Evolutionary conservation across 1,140 invertebrate species (phyloP), one percentile per base, ranked within the genome.

Genomic region (Vanessa atalanta): DNA sequence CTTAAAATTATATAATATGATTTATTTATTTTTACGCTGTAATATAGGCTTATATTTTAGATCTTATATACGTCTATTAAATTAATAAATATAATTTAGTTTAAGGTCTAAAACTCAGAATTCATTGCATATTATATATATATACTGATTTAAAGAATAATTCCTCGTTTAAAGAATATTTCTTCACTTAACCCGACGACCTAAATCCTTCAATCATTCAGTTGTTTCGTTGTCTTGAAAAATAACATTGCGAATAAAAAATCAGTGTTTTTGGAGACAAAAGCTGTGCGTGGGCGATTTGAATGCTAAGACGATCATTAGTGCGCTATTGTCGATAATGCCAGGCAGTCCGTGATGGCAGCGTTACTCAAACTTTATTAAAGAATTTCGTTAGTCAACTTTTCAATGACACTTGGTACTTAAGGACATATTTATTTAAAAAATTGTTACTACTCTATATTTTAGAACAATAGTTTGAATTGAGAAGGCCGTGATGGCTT

Each of bases 301-400:
- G 87, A 91, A 90, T 91, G 90, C 81, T 91, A 90, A 90, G 84
- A 84, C 84, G 80, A 87, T 92, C 90, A 91, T 92, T 90, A 92
- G 87, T 72, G 73, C 37, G 67, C 85, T 76, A 91, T 92, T 92
- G 89, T 91, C 77, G 81, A 78, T 82, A 88, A 90, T 87, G 84
- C 82, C 85, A 88, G 78, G 73, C 71, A 72, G 80, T 79, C 84
- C 73, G 26, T 80, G 26, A 57, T 67, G 68, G 61, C 84, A 73
- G 79, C 68, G 87, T 55, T 83, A 37, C 78, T 86, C 90, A 92
- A 92, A 90, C 76, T 75, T 13, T 9, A 43, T 43, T 43, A 43
- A 9, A 43, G 37, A 9, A 50, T 63, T 57, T 51, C 26, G 12
- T 61, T 31, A 23, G 14, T 6, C 13, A 14, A 26, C 11, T 23